Evolutionary conservation across 2,888 invertebrate species (phyloP).

Genomic region (Polydrusus pterygomalis): DNA sequence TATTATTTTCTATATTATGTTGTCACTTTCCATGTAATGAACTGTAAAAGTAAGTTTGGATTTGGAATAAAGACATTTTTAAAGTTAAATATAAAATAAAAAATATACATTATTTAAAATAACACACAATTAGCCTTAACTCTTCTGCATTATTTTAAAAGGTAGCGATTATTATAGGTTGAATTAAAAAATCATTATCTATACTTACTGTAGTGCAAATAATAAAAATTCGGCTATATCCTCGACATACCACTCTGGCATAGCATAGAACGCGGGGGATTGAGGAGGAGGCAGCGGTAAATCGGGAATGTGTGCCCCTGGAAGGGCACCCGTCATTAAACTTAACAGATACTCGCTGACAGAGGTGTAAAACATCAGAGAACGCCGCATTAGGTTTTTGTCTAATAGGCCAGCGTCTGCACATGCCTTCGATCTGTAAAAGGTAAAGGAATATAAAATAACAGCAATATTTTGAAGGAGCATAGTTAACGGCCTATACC

Average conservation of each 20-base stretch:
- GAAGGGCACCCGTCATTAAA: conserved; percentile 76
- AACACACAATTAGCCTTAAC: no score
- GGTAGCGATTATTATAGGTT: no score
- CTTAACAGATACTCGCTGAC: conserved; percentile 86
- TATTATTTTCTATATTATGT: no score
- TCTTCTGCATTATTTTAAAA: no score
- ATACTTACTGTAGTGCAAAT: conserved; percentile 92
- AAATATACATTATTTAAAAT: no score
- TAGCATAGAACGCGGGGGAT: conserved; percentile 87
- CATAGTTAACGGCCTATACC: no score
- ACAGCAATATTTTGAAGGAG: no score
- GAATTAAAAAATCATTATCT: background rate
- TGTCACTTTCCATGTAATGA: no score
- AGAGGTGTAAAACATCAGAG: conserved; percentile 90
- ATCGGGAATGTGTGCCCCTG: conserved; percentile 73
- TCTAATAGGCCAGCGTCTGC: conserved; percentile 94
- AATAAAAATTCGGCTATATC: conserved; percentile 97
- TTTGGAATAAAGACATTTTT: no score
- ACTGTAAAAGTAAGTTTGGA: no score
- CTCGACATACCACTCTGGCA: conserved; percentile 98
- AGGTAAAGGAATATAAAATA: background rate
- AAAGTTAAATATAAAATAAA: no score
- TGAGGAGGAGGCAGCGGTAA: conserved; percentile 78
- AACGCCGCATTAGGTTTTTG: conserved; percentile 85
- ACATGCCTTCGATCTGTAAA: conserved; percentile 88